Base-by-base conservation (phyloP, 2,888 invertebrate species). In the Harpalus rubripes region DNA sequence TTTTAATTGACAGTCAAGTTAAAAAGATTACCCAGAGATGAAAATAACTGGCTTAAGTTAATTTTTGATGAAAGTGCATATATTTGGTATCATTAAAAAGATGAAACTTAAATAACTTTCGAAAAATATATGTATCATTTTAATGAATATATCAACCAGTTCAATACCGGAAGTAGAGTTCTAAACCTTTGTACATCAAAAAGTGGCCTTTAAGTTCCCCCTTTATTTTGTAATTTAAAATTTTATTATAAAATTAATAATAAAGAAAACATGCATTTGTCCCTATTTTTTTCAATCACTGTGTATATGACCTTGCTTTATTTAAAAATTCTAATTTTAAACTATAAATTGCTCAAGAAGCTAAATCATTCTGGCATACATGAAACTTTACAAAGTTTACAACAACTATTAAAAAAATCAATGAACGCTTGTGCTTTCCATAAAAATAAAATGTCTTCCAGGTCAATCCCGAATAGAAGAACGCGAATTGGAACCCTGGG, bases 401-500 rank as follows among this genome's bases (percentile, higher is more conserved):
- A 52, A 52, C 44, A 12, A 32, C 32, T 5, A 52, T 12, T 52
- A 12, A 52, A 52, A 52, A 52, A 52, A 52, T 52, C 10, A 52
- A 52, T 52, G 12, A 52, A 52, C 44, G 5, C 32, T 4, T 32
- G 32, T 32, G 32, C 32, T 4, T 5, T 32, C 32, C 32, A 32
- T 32, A 32, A 32, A 22, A 32, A 32, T 6, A 32, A 16, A n/a
- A 15, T 12, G 15, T 59, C 16, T 59, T 63, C 10, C 44, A 85
- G 81, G 84, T 78, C n/a, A 91, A 91, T 85, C 85, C 58, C 79
- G 82, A 44, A 44, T 92, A n/a, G 94, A 95, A 86, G 95, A 96
- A 90, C 96, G 95, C 87, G 96, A 97, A 90, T 92, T 98, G 86
- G 97, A 98, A 91, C 98, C 98, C 15, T 98, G 98, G 98, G 97